Base-by-base conservation (phyloP, 2,888 invertebrate species). In the Augiades crinisus region DNA sequence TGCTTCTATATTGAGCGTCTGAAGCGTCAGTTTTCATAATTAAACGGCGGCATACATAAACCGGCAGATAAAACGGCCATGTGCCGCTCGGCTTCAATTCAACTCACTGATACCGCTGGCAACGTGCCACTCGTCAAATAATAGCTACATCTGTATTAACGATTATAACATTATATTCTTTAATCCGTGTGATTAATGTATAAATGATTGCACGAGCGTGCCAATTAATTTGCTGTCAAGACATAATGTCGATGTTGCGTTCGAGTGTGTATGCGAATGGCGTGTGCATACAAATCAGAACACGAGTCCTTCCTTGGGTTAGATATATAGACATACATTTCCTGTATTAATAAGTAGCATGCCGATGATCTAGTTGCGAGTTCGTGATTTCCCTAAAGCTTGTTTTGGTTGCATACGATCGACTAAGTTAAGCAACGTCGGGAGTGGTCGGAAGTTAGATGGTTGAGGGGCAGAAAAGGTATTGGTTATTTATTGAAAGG, bases 21-120 rank as follows among this genome's bases (percentile, higher is more conserved):
- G 43, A 43, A 50, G 43, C 43, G 50, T 36, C 50, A 30, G 50
- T 45, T 51, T 51, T 51, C 45, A 55, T 57, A 57, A 58, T 56
- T 55, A 53, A 55, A 51, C 54, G 45, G 34, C 36, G 55, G 56
- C 56, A 53, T 53, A 55, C 56, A 61, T 59, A 56, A 62, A 61
- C 51, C 34, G 53, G 59, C 64, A 66, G 72, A 75, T 70, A 72
- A 64, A 63, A 55, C 64, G 62, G 81, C 80, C 81, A 84, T 81
- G 78, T 81, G 83, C 68, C 67, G 41, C 57, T 60, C 61, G 58
- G 56, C 59, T 58, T 60, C 60, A 61, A 59, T 65, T 63, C 65
- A 69, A 67, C 65, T 22, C 36, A 50, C 50, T 63, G 67, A 73
- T 61, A 61, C 58, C 62, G 68, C 65, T 81, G 82, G 80, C 79